These are phyloP conservation scores for Parnassius apollo DNA, from an alignment of 2,888 invertebrate species.

Conservation along the genomic window DNA sequence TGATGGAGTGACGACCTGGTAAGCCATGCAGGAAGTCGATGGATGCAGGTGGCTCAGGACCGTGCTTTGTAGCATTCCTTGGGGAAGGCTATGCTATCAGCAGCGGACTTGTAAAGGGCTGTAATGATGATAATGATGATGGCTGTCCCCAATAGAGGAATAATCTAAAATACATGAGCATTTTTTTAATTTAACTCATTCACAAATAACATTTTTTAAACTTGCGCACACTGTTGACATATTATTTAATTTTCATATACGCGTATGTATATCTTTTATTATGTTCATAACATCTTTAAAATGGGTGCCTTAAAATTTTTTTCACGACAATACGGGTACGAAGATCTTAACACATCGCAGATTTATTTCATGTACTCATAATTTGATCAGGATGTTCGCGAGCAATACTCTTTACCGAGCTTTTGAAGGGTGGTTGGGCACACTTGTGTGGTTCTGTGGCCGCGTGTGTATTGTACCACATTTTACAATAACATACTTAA, in stretches of 20 bases:
- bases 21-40: too few relatives aligned
- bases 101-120: too few relatives aligned
- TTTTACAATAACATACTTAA: too few relatives aligned
- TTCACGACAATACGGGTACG: conserved; percentile 25
- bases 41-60: too few relatives aligned
- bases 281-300: neutral
- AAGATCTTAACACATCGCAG: conserved; percentile 10
- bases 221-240: neutral
- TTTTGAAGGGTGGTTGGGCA: neutral
- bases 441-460: neutral
- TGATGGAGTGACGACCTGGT: too few relatives aligned
- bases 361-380: conserved; percentile 9
- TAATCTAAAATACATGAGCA: too few relatives aligned
- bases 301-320: conserved; percentile 7
- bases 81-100: too few relatives aligned
- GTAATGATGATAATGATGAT: too few relatives aligned
- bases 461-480: neutral
- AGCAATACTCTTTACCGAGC: conserved; percentile 7
- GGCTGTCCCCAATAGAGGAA: too few relatives aligned
- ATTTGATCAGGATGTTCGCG: conserved; percentile 8
- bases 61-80: too few relatives aligned
- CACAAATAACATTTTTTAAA: too few relatives aligned
- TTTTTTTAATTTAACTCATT: too few relatives aligned
- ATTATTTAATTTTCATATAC: neutral
- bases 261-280: neutral